phyloP scores from a whole-genome alignment of 1,140 invertebrate species.

The Oncopodura yosiiana region DNA sequence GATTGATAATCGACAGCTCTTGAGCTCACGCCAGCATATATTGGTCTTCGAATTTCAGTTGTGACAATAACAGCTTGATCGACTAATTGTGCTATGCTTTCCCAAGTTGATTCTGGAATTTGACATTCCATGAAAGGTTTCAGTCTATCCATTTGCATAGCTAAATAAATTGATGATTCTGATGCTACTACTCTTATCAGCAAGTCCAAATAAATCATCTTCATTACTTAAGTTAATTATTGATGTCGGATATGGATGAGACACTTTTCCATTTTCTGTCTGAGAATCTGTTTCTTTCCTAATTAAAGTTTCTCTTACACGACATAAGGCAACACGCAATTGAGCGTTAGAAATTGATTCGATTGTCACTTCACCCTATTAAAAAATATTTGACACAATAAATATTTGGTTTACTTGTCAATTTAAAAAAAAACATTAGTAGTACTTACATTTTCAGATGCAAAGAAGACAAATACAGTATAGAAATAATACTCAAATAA shows the following conservation, averaged over 20 bases:
- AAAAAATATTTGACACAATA: slow-evolving; percentile 23
- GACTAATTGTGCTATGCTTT: slow-evolving; percentile 30
- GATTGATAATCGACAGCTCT: slow-evolving; percentile 75
- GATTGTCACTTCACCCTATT: slow-evolving; percentile 34
- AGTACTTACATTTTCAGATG: slow-evolving; percentile 55
- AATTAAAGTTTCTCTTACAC: slow-evolving; percentile 62
- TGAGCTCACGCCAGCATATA: slow-evolving; percentile 65
- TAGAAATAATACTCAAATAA: slow-evolving; percentile 93
- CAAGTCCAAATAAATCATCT: slow-evolving; percentile 65
- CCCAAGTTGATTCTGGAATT: slow-evolving; percentile 30
- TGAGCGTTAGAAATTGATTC: slow-evolving; percentile 39
- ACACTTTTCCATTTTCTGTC: slow-evolving; percentile 37
- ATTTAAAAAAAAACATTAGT: slow-evolving; percentile 13
- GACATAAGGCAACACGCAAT: slow-evolving; percentile 60
- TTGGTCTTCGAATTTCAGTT: slow-evolving; percentile 44
- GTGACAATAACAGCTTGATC: slow-evolving; percentile 45
- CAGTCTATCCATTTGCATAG: slow-evolving; percentile 47
- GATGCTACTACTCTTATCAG: slow-evolving; percentile 79
- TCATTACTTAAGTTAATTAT: slow-evolving; percentile 44
- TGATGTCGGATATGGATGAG: slow-evolving; percentile 55
- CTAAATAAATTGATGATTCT: slow-evolving; percentile 61
- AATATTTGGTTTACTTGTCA: background rate
- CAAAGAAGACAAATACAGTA: slow-evolving; percentile 81
- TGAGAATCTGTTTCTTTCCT: slow-evolving; percentile 36
- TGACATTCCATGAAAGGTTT: slow-evolving; percentile 43